Evolutionary conservation across 2,113 vertebrate species (phyloP), one percentile per base, ranked within the genome.

Genomic region (Oncorhynchus masou): DNA sequence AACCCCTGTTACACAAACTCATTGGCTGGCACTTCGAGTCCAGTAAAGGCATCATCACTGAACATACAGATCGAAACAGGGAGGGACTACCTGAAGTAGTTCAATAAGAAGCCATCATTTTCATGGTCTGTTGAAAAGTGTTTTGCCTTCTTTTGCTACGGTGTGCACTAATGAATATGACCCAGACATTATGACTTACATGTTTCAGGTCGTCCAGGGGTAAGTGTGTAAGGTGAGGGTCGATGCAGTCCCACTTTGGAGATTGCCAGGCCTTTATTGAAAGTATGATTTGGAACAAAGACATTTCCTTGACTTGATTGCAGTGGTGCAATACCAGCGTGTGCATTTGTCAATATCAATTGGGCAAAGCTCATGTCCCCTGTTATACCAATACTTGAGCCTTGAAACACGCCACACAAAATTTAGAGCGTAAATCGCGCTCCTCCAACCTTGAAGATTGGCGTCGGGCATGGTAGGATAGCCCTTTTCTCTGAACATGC

Each of bases 1-100:
- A 67, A 85, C 64, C 85, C 71, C 90, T 90, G 89, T 93, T 90
- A 81, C 90, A 90, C 87, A 80, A 86, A 86, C 85, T 92, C 85
- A 90, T 88, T 79, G 9, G 39, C 39, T 45, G 20, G 66, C 39
- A 65, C 13, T 78, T 9, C 9, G 9, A 45, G 24, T 78, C 9
- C 39, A 45, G 8, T 45, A 11, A 31, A n/a, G 71, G 76, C 74
- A 62, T 1, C 45, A 5, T 76, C 71, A 84, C 66, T 69, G 75
- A 86, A 83, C 71, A 15, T 45, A 45, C 39, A 45, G 9, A 45
- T 9, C 11, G 9, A 45, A 45, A 45, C 39, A 45, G 39, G 39
- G 39, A 45, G 9, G 39, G 39, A 45, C 34, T 45, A 45, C 39
- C 39, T 45, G 39, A 45, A 45, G 39, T 45, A 11, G 39, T 45